Evolutionary conservation across 2,797 vertebrate species (phyloP), one percentile per base, ranked within the genome.

Genomic region (Enteromius mattozi): DNA sequence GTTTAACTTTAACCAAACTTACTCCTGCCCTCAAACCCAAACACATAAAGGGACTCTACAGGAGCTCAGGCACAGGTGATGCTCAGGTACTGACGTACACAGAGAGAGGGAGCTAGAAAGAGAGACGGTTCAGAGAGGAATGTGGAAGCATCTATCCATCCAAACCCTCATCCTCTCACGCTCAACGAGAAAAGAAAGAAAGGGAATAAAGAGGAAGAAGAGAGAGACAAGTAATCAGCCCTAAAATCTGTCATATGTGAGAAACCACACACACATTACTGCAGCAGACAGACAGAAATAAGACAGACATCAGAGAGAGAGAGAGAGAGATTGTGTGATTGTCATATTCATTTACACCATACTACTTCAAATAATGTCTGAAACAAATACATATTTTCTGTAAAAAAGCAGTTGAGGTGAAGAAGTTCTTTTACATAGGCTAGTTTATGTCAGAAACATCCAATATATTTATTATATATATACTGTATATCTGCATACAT

Each of bases 131-230:
- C 2, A 19, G 45, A 72, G 24, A 72, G 45, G 45, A 72, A 30
- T 74, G 24, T 72, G 19, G 19, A 69, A 1, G 1, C 9, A 8
- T 49, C 6, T 19, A 30, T 74, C 45, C 17, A 10, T 72, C 70
- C 70, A 72, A 72, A 72, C 42, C 24, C 70, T 69, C 35, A n/a
- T 42, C 68, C 66, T 72, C 16, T 27, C 71, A 51, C 10, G 8
- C 9, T 51, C 16, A 51, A 74, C 2, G 16, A 74, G 27, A 51
- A 72, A 49, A 72, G 24, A 72, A 45, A 49, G 70, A 49, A 72
- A 49, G 24, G 51, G 54, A 65, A 42, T 47, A 33, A 74, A 42
- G 16, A 49, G 17, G 65, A 69, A 5, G 51, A 65, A 59, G 24
- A 63, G 72, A 68, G 63, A 59, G 49, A 72, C 35, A 21, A 66